Evolutionary conservation across 2,888 invertebrate species (phyloP).

Genomic region (Julus scanicus): DNA sequence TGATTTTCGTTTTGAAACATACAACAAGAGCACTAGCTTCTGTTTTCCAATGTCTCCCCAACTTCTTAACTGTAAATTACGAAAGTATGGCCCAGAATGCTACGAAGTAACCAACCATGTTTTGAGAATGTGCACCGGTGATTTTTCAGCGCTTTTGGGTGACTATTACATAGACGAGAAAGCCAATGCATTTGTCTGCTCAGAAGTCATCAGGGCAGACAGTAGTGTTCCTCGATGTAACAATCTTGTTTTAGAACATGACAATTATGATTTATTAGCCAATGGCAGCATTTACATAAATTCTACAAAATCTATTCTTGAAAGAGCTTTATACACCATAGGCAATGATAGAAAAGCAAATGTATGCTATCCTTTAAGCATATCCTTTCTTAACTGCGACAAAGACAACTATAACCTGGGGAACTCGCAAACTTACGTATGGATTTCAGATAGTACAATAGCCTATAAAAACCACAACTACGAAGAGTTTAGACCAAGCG

Average conservation of each 20-base stretch:
- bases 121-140: neutral
- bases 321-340: neutral
- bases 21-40: neutral
- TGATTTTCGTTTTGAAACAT: neutral
- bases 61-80: neutral
- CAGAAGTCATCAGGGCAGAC: too few species aligned
- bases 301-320: neutral
- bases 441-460: neutral
- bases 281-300: neutral
- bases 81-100: neutral
- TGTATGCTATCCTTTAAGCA: neutral
- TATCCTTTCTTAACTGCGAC: neutral
- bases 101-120: too few species aligned
- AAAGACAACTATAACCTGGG: neutral
- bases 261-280: neutral
- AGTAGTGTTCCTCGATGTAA: neutral
- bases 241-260: neutral
- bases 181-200: neutral
- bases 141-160: neutral
- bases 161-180: neutral
- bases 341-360: neutral
- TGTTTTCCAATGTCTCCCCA: neutral
- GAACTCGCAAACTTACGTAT: neutral
- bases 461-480: neutral
- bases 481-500: neutral